These are phyloP conservation scores for Ischnus inquisitorius DNA, from an alignment of 2,888 invertebrate genomes.

Conservation along the genomic window DNA sequence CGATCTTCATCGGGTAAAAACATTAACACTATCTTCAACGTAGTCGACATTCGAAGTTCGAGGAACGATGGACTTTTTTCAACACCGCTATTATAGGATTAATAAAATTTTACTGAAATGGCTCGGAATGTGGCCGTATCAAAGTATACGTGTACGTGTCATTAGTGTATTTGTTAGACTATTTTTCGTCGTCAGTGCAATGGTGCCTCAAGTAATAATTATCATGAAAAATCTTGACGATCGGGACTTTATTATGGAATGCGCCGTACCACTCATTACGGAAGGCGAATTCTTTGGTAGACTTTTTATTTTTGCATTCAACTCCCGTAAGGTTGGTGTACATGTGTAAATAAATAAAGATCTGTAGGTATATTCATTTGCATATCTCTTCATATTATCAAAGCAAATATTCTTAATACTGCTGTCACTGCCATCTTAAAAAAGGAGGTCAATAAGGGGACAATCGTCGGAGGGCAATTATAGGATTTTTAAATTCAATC, in stretches of 20 bases:
- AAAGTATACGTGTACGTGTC: constrained; percentile 4
- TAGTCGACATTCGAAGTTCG: background rate
- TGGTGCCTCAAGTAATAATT: constrained; percentile 26
- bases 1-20: background rate
- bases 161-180: background rate
- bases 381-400: too few species aligned
- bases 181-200: background rate
- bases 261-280: background rate
- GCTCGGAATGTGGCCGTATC: constrained; percentile 53
- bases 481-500: too few species aligned
- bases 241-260: constrained; percentile 22
- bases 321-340: constrained; percentile 35
- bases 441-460: too few species aligned
- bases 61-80: constrained; percentile 33
- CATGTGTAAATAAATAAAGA: too few species aligned
- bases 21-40: background rate
- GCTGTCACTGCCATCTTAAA: too few species aligned
- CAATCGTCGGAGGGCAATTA: too few species aligned
- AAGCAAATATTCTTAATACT: too few species aligned
- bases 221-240: constrained; percentile 22
- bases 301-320: constrained; percentile 16
- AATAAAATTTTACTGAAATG: constrained; percentile 32
- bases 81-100: background rate
- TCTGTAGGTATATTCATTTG: too few species aligned
- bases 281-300: background rate